A percentile compares a stretch with the other conserved stretches of the same genome.
Conservation (phyloP, 2,888 invertebrate genomes). For the Sicus ferrugineus region DNA sequence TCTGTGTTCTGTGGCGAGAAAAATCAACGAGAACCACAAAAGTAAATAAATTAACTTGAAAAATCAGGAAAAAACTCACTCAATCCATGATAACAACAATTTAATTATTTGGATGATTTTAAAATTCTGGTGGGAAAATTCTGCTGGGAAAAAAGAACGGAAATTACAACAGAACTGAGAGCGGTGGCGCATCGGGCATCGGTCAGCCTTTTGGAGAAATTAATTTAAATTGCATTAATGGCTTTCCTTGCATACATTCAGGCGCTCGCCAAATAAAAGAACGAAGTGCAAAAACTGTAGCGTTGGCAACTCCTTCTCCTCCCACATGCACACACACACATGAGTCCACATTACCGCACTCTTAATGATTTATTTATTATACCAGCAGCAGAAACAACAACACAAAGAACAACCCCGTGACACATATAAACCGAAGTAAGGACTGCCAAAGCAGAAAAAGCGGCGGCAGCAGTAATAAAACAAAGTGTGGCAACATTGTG, state of each 20-base stretch:
- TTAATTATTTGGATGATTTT: too few species aligned
- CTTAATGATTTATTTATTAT: not conserved
- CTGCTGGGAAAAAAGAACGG: too few species aligned
- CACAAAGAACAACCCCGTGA: not conserved
- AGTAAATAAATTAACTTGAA: too few species aligned
- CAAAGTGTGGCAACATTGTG: not conserved
- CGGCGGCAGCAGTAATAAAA: not conserved
- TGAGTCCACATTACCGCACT: not conserved
- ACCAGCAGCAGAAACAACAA: not conserved
- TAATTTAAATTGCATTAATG: slow-evolving; percentile 7
- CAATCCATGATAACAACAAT: too few species aligned
- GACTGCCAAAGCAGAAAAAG: not conserved
- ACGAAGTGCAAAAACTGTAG: not conserved
- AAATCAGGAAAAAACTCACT: too few species aligned
- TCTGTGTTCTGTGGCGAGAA: too few species aligned
- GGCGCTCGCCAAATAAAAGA: not conserved
- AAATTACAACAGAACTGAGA: too few species aligned
- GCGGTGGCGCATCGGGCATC: too few species aligned
- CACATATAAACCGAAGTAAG: not conserved
- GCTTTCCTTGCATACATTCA: slow-evolving; percentile 14
- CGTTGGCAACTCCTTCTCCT: not conserved
- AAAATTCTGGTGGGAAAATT: too few species aligned
- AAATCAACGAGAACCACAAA: too few species aligned
- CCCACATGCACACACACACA: not conserved
- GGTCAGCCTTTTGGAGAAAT: too few species aligned